These are phyloP conservation scores for Patella depressa DNA, from an alignment of 2,888 invertebrate species.

Conservation along the genomic window DNA sequence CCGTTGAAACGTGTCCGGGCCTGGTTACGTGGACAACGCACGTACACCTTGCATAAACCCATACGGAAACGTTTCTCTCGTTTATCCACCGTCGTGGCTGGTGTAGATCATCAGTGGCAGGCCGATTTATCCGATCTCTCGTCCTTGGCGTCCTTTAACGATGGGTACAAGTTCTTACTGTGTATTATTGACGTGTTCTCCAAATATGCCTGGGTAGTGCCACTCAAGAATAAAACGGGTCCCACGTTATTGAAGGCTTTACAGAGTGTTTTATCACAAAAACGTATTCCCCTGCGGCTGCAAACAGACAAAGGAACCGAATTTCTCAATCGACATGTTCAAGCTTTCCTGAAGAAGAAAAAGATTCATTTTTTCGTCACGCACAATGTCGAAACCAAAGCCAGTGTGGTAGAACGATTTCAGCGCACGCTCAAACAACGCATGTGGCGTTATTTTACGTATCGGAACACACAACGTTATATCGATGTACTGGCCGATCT, in stretches of 20 bases:
- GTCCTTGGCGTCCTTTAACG: conserved; percentile 48
- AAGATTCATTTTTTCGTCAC: conserved; percentile 49
- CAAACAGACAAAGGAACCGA: conserved; percentile 49
- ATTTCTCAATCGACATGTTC: conserved; percentile 41
- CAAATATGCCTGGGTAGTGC: conserved; percentile 45
- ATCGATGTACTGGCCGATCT: conserved; percentile 32
- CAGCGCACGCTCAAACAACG: conserved; percentile 42
- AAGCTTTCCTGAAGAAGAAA: conserved; percentile 25
- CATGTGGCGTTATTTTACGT: conserved; percentile 37
- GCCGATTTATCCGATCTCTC: conserved; percentile 30
- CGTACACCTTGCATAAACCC: conserved; percentile 41
- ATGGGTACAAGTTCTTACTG: conserved; percentile 44
- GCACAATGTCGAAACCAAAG: conserved; percentile 54
- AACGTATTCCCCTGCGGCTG: conserved; percentile 35
- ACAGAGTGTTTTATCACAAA: conserved; percentile 30
- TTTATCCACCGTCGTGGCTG: conserved; percentile 36
- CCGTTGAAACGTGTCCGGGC: not conserved
- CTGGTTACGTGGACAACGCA: conserved; percentile 24
- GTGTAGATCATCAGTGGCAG: conserved; percentile 51
- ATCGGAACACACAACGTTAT: conserved; percentile 23
- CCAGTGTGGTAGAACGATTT: conserved; percentile 58
- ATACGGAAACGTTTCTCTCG: conserved; percentile 22
- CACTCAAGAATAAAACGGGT: conserved; percentile 47
- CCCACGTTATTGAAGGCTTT: conserved; percentile 35
- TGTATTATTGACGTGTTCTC: conserved; percentile 52